Conservation (phyloP, 2,113 vertebrate genomes). For the Ctenodactylus gundi region DNA sequence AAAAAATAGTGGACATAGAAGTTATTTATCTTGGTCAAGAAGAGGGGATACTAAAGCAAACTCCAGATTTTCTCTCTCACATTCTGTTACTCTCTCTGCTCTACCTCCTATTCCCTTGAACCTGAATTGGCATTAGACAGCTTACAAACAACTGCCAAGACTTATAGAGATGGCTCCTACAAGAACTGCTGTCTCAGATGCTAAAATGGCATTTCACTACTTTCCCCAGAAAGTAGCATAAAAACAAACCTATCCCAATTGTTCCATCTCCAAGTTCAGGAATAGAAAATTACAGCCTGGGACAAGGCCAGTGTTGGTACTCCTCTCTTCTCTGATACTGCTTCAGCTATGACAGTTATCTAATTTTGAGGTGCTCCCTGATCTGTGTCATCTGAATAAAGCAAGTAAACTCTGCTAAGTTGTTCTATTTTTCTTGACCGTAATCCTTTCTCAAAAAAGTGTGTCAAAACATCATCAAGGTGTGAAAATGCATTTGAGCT, state of each 20-base stretch:
- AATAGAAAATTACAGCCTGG: background rate
- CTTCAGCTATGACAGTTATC: background rate
- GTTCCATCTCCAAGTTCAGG: background rate
- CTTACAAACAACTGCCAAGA: background rate
- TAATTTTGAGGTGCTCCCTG: background rate
- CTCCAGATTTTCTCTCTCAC: background rate
- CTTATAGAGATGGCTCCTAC: background rate
- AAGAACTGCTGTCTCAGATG: background rate
- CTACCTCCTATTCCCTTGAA: background rate
- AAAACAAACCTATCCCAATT: background rate
- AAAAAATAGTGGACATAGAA: conserved; percentile 5
- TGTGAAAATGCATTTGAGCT: background rate
- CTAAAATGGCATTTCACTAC: background rate
- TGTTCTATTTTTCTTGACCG: background rate
- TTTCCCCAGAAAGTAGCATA: background rate
- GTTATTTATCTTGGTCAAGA: conserved; percentile 3
- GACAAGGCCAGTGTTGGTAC: background rate
- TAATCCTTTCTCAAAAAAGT: conserved; percentile 12
- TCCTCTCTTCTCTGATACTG: background rate
- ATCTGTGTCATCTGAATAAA: background rate
- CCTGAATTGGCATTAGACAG: background rate
- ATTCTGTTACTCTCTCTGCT: background rate
- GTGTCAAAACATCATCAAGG: background rate
- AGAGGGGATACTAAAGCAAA: background rate
- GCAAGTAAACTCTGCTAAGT: background rate